Evolutionary conservation across 2,888 invertebrate genomes (phyloP), one percentile per base, ranked within the genome.

Genomic region (Dryomyza anilis): DNA sequence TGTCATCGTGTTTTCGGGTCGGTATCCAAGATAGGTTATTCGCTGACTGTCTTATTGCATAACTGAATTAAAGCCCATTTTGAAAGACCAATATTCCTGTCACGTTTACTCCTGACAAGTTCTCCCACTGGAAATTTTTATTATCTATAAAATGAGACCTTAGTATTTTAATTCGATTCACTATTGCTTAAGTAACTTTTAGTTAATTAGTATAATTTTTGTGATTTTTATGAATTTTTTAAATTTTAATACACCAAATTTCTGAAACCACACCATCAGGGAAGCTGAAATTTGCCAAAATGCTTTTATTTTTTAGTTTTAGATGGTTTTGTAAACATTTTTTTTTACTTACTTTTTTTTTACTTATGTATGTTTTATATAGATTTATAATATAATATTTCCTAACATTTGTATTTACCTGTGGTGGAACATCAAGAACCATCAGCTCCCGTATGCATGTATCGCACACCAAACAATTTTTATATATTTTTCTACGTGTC

Each of bases 401-500:
- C 25, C 3, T 6, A 10, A 14, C 3, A 25, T 23, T 27, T 36
- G 58, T 29, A 74, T 76, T 80, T 74, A 83, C 83, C 83, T 83
- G 83, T 76, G 83, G 82, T 67, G 83, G 83, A 78, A 84, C 82
- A 76, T 84, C 83, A 74, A 84, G 78, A 78, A 83, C 83, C 79
- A 83, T 83, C 81, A 84, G 82, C 83, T 84, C 83, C 73, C 83
- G 81, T 72, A 84, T 83, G 74, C 80, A 81, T 65, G 83, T 80
- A 72, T 84, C 83, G 76, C 83, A 84, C 60, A 84, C 83, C 81
- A 84, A 78, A 74, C 83, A 84, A 75, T 80, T 84, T 72, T 81
- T 81, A 72, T 83, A 84, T 67, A 83, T 76, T 71, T 81, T 81
- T 66, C 81, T 78, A 71, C 81, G 80, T 68, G 79, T 80, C 70